phyloP scores from a whole-genome alignment of 2,113 vertebrate species.

The Mastomys natalensis region DNA sequence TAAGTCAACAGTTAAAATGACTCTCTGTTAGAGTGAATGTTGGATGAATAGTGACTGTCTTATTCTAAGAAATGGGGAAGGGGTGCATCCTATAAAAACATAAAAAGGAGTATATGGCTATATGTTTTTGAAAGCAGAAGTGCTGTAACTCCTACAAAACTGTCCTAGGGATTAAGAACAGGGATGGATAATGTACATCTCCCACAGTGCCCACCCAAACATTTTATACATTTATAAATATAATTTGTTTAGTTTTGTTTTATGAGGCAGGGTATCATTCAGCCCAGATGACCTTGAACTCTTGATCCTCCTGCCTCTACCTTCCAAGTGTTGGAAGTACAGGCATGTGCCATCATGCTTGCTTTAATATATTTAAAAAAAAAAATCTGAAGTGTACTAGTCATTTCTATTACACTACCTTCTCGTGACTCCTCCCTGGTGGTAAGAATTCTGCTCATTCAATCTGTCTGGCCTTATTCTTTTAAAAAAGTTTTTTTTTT shows the following conservation, averaged over 20 bases:
- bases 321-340: background rate
- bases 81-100: background rate
- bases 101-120: background rate
- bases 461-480: background rate
- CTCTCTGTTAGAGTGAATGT: background rate
- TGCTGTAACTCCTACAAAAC: background rate
- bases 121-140: background rate
- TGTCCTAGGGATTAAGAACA: background rate
- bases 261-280: background rate
- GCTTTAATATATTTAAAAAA: background rate
- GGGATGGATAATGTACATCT: background rate
- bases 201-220: background rate
- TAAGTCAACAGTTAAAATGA: background rate
- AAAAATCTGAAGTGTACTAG: slow-evolving; percentile 31
- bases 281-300: background rate
- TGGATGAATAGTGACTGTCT: background rate
- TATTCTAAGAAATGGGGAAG: background rate
- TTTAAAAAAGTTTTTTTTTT: background rate
- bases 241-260: background rate
- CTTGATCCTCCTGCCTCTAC: background rate
- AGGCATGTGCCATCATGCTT: background rate
- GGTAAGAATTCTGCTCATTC: background rate
- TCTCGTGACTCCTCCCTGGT: background rate
- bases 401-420: background rate
- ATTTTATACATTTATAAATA: background rate